Evolutionary conservation across 2,888 invertebrate genomes (phyloP).

Genomic region (Tetragonisca angustula): DNA sequence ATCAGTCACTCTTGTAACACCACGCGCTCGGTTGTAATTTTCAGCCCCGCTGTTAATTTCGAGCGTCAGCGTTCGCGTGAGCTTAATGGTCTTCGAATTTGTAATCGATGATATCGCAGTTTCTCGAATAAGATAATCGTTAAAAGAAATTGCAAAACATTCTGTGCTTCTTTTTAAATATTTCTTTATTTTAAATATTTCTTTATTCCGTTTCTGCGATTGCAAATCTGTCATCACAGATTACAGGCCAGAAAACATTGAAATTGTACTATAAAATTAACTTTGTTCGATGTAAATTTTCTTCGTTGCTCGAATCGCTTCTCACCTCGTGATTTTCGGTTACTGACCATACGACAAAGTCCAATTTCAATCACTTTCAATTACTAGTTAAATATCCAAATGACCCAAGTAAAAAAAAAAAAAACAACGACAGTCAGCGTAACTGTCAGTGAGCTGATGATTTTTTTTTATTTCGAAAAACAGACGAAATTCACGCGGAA

Average conservation of each 20-base stretch:
- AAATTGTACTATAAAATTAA: no score
- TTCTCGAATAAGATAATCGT: no score
- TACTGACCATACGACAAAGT: no score
- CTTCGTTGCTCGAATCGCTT: not conserved
- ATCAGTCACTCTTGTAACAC: slow-evolving; percentile 53
- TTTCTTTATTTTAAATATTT: no score
- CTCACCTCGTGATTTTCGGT: not conserved
- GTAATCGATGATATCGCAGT: no score
- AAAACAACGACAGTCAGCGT: no score
- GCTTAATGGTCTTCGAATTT: slow-evolving; percentile 16
- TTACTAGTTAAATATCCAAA: not conserved
- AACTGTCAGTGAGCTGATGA: not conserved
- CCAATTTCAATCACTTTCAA: not conserved
- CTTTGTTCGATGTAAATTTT: not conserved
- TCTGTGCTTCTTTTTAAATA: no score
- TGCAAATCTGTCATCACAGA: no score
- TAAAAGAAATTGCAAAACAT: no score
- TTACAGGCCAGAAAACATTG: no score
- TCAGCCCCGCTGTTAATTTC: slow-evolving; percentile 40
- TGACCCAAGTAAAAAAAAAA: not conserved
- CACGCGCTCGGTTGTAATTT: slow-evolving; percentile 30
- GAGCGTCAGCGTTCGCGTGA: slow-evolving; percentile 18
- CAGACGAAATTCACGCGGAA: not conserved
- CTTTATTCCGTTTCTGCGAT: no score
- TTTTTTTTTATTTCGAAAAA: not conserved